Evolutionary conservation across 2,113 vertebrate genomes (phyloP), one percentile per base, ranked within the genome.

Genomic region (Mobula birostris): DNA sequence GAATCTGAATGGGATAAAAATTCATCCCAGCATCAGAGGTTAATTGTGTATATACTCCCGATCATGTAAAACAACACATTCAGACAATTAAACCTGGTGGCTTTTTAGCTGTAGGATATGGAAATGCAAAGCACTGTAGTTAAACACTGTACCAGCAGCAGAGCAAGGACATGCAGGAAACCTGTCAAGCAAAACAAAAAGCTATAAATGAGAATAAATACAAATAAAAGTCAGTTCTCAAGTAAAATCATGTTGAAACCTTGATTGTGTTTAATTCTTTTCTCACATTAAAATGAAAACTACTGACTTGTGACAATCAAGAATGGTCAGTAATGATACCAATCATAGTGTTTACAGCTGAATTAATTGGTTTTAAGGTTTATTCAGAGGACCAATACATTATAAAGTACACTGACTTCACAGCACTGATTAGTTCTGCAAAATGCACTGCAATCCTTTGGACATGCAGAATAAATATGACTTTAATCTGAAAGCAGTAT

Each of bases 301-400:
- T 70, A 74, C 74, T 32, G 32, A 15, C 19, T 36, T 66, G 29
- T 32, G n/a, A 88, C 29, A 88, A 74, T 74, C 36, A 68, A 92
- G 48, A 74, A 92, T 90, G 61, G 63, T 68, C 87, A 91, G 88
- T 93, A 93, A 63, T 29, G 24, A 74, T 93, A 56, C 36, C 74
- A 68, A 56, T 74, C 36, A 5, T 93, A 74, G 91, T 74, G 91
- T 93, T 56, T 48, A 92, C 66, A 93, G 48, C 36, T 74, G 36
- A 74, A 72, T 56, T 40, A 91, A 91, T 66, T 63, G 68, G 63
- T 63, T 93, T 21, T 48, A 56, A n/a, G 90, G 32, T 92, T 92
- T 66, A 91, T 70, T 91, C 68, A 72, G 63, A 92, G n/a, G 61
- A 92, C 32, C 90, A 92, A 70, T 40, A 66, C 63, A 70, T 92